Evolutionary conservation across 2,888 invertebrate genomes (phyloP), one percentile per base, ranked within the genome.

Genomic region (Cataglyphis altisquamis): DNA sequence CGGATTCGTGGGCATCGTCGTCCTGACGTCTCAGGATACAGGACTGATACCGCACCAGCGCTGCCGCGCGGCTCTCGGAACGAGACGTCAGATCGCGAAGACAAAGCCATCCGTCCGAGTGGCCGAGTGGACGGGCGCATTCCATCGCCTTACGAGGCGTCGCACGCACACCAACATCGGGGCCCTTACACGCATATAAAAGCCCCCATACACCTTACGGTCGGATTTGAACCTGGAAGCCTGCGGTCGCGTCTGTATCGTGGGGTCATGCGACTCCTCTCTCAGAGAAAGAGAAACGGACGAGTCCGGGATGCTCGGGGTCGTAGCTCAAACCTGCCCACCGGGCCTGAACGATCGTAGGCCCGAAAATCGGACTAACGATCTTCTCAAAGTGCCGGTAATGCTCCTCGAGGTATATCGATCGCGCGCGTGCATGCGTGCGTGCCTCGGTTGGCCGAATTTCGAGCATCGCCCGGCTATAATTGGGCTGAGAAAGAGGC

Each of bases 81-180:
- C 90, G 89, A 91, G 91, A 92, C 88, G 93, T 93, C 93, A 92
- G 92, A 91, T 92, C 87, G 90, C 89, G 87, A 91, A 92, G 92
- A 92, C 93, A 92, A 93, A 93, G 91, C 93, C 89, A 92, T 93
- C 92, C 91, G 91, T 92, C 90, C 90, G 90, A 87, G 82, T 36
- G 84, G 87, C 87, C 81, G 74, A 86, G 80, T 48, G 87, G 87
- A 87, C 91, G 89, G 90, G 90, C 90, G 88, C 93, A 93, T 93
- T 93, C 93, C 93, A 91, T 92, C 88, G 91, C 91, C 93, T 93
- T 93, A 92, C 91, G 90, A 90, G 91, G 91, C 89, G 88, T 87
- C 84, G 39, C 74, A 75, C 74, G 66, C 88, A 86, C 88, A 88
- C 89, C 73, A 84, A 84, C 82, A 77, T 72, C 4, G 4, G 3